Percentiles rank a stretch among this genome's conserved stretches.
Evolutionary conservation across 1,140 invertebrate genomes (phyloP).

Genomic region (Eubasilissa regina): DNA sequence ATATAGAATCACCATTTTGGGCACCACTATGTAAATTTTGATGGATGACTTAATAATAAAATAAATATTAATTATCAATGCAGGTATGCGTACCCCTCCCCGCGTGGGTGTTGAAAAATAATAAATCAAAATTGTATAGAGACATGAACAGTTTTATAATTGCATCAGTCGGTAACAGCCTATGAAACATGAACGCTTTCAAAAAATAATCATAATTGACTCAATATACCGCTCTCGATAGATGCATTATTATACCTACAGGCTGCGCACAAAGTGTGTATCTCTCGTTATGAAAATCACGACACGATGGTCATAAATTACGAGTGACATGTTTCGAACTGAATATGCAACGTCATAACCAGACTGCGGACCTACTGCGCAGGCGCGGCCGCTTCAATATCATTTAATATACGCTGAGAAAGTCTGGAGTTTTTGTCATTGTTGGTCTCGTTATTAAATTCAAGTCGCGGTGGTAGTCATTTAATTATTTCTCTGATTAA

Average conservation of each 20-base stretch:
- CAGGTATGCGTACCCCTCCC: too few species aligned
- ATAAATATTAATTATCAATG: too few species aligned
- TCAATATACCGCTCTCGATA: neutral
- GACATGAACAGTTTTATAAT: slow-evolving; percentile 1
- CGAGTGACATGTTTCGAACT: slow-evolving; percentile 27
- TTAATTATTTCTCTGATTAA: too few species aligned
- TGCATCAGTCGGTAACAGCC: slow-evolving; percentile 6
- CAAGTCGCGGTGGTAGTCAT: too few species aligned
- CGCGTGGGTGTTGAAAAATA: too few species aligned
- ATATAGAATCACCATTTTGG: too few species aligned
- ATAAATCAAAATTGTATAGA: neutral
- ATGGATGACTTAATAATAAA: too few species aligned
- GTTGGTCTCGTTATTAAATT: neutral
- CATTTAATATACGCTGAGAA: slow-evolving; percentile 3
- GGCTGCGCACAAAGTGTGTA: slow-evolving; percentile 7
- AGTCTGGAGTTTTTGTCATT: slow-evolving; percentile 6
- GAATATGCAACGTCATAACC: slow-evolving; percentile 41
- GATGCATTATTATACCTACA: neutral
- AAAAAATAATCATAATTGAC: slow-evolving; percentile 20
- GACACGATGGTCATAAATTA: slow-evolving; percentile 47
- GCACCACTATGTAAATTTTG: too few species aligned
- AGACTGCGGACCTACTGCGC: slow-evolving; percentile 5
- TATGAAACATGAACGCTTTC: neutral
- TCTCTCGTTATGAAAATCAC: slow-evolving; percentile 54
- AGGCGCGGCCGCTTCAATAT: neutral